Base-by-base conservation (phyloP, 2,888 invertebrate genomes). In the Hartigia nigra region DNA sequence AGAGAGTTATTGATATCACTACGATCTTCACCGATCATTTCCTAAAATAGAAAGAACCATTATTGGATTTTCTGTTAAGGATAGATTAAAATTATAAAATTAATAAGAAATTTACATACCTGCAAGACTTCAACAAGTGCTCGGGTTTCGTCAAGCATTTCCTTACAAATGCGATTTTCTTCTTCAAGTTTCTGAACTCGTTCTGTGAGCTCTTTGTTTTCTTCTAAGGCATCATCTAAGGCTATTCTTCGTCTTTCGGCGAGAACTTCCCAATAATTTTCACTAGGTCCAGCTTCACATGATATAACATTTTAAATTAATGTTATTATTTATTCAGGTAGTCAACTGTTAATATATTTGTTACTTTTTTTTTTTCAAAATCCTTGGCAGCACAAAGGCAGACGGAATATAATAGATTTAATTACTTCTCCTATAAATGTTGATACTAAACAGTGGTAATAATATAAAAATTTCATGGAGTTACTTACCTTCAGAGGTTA, bases 141-240 rank as follows among this genome's bases (percentile, higher is more conserved):
- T 87, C 94, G 95, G 0, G 96, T 94, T 90, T 96, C 96, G 70
- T 95, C 95, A 55, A 96, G 90, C 95, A 96, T 95, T 88, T 94
- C 94, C 88, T 95, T 95, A 79, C 94, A 95, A 81, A 94, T 92
- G 79, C 92, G 92, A 87, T 95, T 95, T 88, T 96, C 95, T 89
- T 96, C 95, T 86, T 93, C 93, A 4, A 95, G 90, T 36, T 92
- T 92, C 77, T 92, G 92, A 80, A 94, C 92, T 14, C 92, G 92
- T 87, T 93, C 92, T 31, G 91, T 90, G 35, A 94, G 91, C 55
- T 91, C 90, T 83, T 94, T 94, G 92, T 96, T 96, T 91, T 97
- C 96, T 79, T 94, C 93, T 37, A 97, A 92, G 36, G 96, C 94
- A 81, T 95, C 94, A 86, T 96, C 94, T 36, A 97, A 91, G 3